Evolutionary conservation across 2,888 invertebrate species (phyloP), one percentile per base, ranked within the genome.

Genomic region (Diarsia mendica): DNA sequence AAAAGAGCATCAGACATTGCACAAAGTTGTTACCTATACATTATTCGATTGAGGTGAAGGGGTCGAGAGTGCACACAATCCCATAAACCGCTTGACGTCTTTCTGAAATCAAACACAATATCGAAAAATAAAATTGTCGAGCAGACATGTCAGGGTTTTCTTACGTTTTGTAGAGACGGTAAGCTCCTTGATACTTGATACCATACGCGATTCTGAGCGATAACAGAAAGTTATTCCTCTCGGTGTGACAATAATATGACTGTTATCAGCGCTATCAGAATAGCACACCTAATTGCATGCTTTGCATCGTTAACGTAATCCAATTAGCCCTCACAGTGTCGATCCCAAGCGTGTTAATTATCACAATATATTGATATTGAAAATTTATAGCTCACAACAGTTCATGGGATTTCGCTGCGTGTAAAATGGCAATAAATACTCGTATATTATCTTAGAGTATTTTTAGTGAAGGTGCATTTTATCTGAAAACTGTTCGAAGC

Each of bases 91-190:
- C 9, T 48, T 18, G 15, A 53, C 8, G 44, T n/a, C n/a, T 51
- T 67, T 20, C 28, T 28, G 28, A 28, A 28, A 28, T 28, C 28
- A 28, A 28, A 28, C 28, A 28, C 28, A 28, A 28, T 28, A 28
- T 28, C 28, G 28, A 2, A 53, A 79, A 83, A 70, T 64, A 74
- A 53, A 8, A n/a, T 49, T 23, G 49, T 53, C n/a, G 18, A 46
- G 33, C 23, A 64, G 23, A 55, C 10, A 20, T 44, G 20, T 13
- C 13, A 18, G 48, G n/a, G 51, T 13, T 67, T 60, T 66, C 55
- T 63, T 33, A 39, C n/a, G 46, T 65, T 73, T 51, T 69, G 49
- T 44, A 58, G 20, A 39, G 49, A 28, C 23, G 6, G 48, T 28
- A 23, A 64, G n/a, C 23, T 49, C 8, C 18, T 51, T 60, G 39